These are phyloP conservation scores for Drosophila mimetica DNA, from an alignment of 2,888 invertebrate genomes.

Conservation along the genomic window DNA sequence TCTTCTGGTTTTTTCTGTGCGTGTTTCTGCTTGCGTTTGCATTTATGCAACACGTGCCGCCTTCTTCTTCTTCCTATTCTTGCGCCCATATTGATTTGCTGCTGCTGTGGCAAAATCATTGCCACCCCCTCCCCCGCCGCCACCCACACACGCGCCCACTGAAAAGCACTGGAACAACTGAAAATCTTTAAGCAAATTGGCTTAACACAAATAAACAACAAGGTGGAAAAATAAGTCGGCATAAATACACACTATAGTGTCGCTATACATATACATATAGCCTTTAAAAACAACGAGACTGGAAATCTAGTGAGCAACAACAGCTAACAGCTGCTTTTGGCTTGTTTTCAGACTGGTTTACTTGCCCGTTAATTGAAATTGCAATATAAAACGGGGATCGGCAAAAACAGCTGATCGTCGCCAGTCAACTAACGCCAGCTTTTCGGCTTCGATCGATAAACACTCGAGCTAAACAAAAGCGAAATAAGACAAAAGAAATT, in stretches of 20 bases:
- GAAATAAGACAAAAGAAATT: conserved; percentile 19
- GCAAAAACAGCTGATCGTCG: conserved; percentile 32
- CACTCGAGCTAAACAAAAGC: conserved; percentile 21
- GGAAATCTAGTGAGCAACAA: conserved; percentile 29
- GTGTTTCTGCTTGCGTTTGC: conserved; percentile 36
- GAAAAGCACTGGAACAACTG: conserved; percentile 12
- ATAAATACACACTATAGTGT: neutral
- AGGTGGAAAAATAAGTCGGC: conserved; percentile 28
- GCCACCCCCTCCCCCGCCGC: conserved; percentile 5
- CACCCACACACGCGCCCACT: conserved; percentile 1
- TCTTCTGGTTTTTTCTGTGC: conserved; percentile 7
- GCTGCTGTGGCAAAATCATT: conserved; percentile 27
- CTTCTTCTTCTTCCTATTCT: neutral
- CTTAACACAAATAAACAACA: conserved; percentile 64
- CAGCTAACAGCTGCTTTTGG: conserved; percentile 37
- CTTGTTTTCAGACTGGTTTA: conserved; percentile 29
- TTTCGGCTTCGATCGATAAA: conserved; percentile 68
- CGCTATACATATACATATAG: neutral
- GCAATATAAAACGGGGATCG: conserved; percentile 18
- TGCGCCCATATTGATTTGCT: conserved; percentile 20
- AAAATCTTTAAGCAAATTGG: conserved; percentile 61
- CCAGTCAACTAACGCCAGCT: conserved; percentile 42
- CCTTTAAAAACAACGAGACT: conserved; percentile 20
- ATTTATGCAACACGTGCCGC: conserved; percentile 40
- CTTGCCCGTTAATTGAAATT: conserved; percentile 34